A percentile compares a stretch with the other conserved stretches of the same genome.
Evolutionary conservation across 1,140 invertebrate species (phyloP).

Genomic region (Cherax quadricarinatus): DNA sequence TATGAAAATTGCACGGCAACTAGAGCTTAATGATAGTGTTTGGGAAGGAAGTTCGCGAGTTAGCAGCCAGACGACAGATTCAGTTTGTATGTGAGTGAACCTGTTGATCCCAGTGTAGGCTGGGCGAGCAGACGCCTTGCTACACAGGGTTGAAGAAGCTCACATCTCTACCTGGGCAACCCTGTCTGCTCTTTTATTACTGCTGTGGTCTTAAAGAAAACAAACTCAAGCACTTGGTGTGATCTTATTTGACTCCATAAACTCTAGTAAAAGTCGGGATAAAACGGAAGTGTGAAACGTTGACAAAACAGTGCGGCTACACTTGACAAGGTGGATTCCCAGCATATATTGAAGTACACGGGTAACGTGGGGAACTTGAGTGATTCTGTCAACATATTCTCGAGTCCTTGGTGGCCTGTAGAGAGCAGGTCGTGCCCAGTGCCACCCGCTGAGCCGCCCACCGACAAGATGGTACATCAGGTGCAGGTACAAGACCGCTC

Average conservation of each 20-base stretch:
- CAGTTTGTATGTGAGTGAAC: constrained; percentile 17
- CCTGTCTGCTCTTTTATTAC: background rate
- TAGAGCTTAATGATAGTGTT: background rate
- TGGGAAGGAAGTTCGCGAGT: background rate
- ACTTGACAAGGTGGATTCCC: constrained; percentile 54
- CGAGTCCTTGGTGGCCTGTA: constrained; percentile 53
- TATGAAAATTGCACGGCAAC: background rate
- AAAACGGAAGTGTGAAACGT: background rate
- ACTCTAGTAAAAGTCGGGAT: background rate
- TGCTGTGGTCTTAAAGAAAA: background rate
- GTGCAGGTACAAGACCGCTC: constrained; percentile 44
- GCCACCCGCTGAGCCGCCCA: constrained; percentile 71
- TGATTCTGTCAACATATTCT: constrained; percentile 54
- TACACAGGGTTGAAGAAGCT: background rate
- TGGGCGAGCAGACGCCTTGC: background rate
- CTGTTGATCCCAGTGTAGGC: constrained; percentile 27
- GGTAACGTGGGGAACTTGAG: constrained; percentile 57
- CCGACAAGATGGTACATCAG: constrained; percentile 72
- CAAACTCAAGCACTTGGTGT: background rate
- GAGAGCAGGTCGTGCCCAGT: constrained; percentile 67
- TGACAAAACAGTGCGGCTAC: background rate
- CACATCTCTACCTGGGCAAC: background rate
- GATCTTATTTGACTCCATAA: background rate
- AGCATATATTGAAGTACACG: constrained; percentile 23
- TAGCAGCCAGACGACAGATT: background rate